Base-by-base conservation (phyloP, 2,888 invertebrate genomes). In the Atethmia centrago region DNA sequence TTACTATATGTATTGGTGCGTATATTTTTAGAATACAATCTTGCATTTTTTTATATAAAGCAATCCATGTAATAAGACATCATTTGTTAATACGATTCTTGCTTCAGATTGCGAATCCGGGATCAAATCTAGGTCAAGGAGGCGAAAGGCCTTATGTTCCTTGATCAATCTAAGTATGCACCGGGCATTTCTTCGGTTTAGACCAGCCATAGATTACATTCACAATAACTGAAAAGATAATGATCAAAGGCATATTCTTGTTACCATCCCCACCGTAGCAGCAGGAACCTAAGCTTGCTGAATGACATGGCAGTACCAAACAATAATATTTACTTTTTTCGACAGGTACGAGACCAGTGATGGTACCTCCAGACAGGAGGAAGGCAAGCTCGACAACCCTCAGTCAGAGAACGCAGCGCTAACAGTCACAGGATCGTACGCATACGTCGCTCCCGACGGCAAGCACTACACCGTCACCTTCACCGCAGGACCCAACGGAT, bases 271-370 rank as follows among this genome's bases (percentile, higher is more conserved):
- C 9, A 40, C 14, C 42, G 1, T 42, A 14, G 14, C 14, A 14
- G 42, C 42, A 14, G 42, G 14, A 40, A 40, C 9, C 40, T 40
- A 40, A 3, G 40, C 19, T 53, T 68, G 5, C 12, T 28, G 2
- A 67, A 51, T 51, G 12, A 28, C 12, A n/a, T 28, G 1, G 45
- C 7, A 67, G 4, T 21, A 47, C 14, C 51, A 16, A n/a, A 51
- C 10, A 63, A 79, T 71, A 40, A 62, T 47, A n/a, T n/a, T 7
- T 55, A 25, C 5, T 42, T 61, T 55, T 70, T 56, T 67, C 76
- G 83, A 85, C 94, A 97, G 97, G 45, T 97, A 96, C 76, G 97
- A 97, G 88, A 97, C 97, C 40, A 97, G 97, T 86, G 97, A 97
- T 82, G 97, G 97, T 63, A 97, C 97, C 68, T 97, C 97, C 25